Evolutionary conservation across 2,888 invertebrate genomes (phyloP).

Genomic region (Tipula confusa): DNA sequence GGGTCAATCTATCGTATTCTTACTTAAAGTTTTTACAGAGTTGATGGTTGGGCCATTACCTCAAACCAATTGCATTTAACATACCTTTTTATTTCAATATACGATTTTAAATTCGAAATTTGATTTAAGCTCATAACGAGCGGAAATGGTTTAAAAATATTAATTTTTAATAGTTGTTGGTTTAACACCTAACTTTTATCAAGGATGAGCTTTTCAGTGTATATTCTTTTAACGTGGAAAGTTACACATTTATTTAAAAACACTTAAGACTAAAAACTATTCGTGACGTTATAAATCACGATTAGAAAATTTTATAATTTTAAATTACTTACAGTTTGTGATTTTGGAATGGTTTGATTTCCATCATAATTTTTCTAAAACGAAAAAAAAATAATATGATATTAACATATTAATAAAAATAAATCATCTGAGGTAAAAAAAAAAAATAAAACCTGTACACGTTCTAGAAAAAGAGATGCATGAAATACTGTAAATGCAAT

Average conservation of each 20-base stretch:
- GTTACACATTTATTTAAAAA: background rate
- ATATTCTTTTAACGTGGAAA: background rate
- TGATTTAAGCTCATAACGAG: too few relatives aligned
- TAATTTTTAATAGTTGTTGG: background rate
- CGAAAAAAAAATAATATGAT: constrained; percentile 33
- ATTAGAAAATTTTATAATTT: background rate
- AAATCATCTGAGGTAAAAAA: background rate
- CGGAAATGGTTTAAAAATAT: too few relatives aligned
- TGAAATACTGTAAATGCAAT: constrained; percentile 39
- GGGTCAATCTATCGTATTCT: too few relatives aligned
- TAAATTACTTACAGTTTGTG: constrained; percentile 36
- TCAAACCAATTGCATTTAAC: too few relatives aligned
- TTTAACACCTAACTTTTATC: background rate
- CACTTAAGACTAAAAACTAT: background rate
- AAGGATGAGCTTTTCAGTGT: background rate
- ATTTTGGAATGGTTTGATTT: constrained; percentile 37
- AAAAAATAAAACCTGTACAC: constrained; percentile 33
- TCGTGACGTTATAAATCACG: background rate
- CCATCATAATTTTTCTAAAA: constrained; percentile 40
- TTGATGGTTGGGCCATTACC: too few relatives aligned
- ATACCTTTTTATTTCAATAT: too few relatives aligned
- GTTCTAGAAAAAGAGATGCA: constrained; percentile 39
- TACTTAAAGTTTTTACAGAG: too few relatives aligned
- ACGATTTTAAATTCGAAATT: too few relatives aligned
- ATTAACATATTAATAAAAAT: background rate